A percentile compares a stretch with the other conserved stretches of the same genome.
phyloP scores from a whole-genome alignment of 1,140 invertebrate genomes.

The Heliconius hermathena region DNA sequence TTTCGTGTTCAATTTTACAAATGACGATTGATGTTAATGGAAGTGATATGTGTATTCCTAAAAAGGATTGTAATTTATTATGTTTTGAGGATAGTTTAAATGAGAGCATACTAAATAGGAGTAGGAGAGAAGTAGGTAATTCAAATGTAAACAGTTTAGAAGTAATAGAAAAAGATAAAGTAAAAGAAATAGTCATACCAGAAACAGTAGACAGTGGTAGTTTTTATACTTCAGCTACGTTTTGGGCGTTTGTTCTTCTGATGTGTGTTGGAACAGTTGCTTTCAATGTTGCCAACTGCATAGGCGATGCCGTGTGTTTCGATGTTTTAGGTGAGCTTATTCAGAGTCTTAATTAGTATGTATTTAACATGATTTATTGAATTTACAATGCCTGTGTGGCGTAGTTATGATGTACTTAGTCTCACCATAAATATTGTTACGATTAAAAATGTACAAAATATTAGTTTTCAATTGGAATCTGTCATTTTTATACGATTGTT shows the following conservation, averaged over 20 bases:
- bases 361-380: too few relatives aligned
- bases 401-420: too few relatives aligned
- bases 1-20: conserved; percentile 60
- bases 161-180: conserved; percentile 33
- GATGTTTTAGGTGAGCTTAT: conserved; percentile 86
- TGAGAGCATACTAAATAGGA: conserved; percentile 35
- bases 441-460: too few relatives aligned
- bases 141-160: conserved; percentile 25
- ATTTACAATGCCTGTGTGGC: too few relatives aligned
- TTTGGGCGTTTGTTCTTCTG: conserved; percentile 88
- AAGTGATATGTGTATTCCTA: conserved; percentile 56
- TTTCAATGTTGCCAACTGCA: conserved; percentile 89
- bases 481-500: too few relatives aligned
- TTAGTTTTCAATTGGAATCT: too few relatives aligned
- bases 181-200: conserved; percentile 27
- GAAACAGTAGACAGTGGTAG: conserved; percentile 36
- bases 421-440: too few relatives aligned
- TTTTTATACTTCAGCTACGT: conserved; percentile 83
- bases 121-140: conserved; percentile 39
- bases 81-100: conserved; percentile 56
- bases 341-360: too few relatives aligned
- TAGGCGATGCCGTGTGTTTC: conserved; percentile 91
- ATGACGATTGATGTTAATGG: conserved; percentile 57
- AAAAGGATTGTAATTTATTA: conserved; percentile 58
- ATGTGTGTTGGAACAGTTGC: conserved; percentile 88